Evolutionary conservation across 2,113 vertebrate species (phyloP).

Genomic region (Furnarius figulus): DNA sequence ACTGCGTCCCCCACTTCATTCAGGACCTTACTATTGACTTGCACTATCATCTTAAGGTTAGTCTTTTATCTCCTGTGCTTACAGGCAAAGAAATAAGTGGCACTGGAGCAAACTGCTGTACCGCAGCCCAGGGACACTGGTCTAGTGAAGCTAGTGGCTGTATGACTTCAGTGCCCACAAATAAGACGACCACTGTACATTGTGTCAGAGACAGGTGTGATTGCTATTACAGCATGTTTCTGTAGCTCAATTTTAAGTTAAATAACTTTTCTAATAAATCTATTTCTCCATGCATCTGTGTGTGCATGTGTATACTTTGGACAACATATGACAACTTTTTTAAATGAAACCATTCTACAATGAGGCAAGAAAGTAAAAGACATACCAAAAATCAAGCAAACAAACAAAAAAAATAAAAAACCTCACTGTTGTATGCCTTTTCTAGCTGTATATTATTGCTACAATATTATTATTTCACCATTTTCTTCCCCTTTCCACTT

Average conservation of each 20-base stretch:
- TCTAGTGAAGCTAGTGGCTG: neutral
- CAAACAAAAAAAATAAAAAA: neutral
- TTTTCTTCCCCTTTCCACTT: neutral
- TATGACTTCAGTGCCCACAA: neutral
- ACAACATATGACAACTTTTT: neutral
- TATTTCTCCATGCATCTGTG: neutral
- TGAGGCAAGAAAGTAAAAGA: neutral
- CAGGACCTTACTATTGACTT: constrained; percentile 1
- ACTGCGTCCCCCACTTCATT: neutral
- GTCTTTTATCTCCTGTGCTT: constrained; percentile 19
- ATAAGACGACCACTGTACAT: neutral
- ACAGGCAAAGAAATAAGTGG: constrained; percentile 35
- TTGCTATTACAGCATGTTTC: neutral
- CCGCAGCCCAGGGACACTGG: neutral
- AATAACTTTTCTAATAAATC: neutral
- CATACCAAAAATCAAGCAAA: neutral
- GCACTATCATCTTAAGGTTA: neutral
- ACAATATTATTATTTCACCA: neutral
- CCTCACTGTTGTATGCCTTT: neutral
- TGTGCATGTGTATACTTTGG: neutral
- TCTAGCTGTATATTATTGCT: neutral
- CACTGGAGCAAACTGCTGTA: neutral
- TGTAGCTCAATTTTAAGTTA: neutral
- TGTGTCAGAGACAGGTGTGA: neutral
- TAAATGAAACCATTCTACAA: neutral